phyloP scores from a whole-genome alignment of 2,797 vertebrate species.

The Lateolabrax maculatus region DNA sequence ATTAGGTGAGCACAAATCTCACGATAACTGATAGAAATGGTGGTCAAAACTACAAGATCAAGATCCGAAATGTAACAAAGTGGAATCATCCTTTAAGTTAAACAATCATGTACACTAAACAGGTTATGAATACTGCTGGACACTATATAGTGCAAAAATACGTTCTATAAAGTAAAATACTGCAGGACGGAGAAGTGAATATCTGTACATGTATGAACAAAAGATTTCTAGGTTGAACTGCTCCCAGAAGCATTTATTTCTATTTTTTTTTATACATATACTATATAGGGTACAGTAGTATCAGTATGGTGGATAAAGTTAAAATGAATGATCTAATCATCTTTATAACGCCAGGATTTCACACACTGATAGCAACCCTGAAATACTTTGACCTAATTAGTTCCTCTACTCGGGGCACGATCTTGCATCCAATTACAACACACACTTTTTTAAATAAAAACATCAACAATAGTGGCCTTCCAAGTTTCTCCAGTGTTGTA shows the following conservation, averaged over 20 bases:
- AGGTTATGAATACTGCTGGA: background rate
- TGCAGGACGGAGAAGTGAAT: no score
- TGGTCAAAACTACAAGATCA: background rate
- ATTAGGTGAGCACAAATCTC: background rate
- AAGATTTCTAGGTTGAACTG: background rate
- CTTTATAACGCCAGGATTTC: conserved; percentile 11
- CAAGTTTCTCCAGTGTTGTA: conserved; percentile 67
- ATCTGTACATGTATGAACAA: background rate
- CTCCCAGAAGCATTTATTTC: background rate
- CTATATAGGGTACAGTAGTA: background rate
- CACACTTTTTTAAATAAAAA: conserved; percentile 54
- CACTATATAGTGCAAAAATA: background rate
- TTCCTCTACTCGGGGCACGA: conserved; percentile 36
- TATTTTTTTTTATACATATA: background rate
- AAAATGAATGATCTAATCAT: conserved; percentile 11
- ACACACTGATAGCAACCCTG: conserved; percentile 32
- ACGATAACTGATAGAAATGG: background rate
- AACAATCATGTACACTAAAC: background rate
- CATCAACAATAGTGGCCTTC: conserved; percentile 64
- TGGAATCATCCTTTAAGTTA: background rate
- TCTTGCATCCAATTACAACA: conserved; percentile 67
- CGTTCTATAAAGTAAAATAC: background rate
- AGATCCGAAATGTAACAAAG: background rate
- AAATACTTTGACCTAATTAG: conserved; percentile 51
- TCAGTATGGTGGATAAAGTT: background rate